Percentiles rank a stretch among this genome's conserved stretches.
Evolutionary conservation across 2,113 vertebrate genomes (phyloP).

Genomic region (Gobio gobio): DNA sequence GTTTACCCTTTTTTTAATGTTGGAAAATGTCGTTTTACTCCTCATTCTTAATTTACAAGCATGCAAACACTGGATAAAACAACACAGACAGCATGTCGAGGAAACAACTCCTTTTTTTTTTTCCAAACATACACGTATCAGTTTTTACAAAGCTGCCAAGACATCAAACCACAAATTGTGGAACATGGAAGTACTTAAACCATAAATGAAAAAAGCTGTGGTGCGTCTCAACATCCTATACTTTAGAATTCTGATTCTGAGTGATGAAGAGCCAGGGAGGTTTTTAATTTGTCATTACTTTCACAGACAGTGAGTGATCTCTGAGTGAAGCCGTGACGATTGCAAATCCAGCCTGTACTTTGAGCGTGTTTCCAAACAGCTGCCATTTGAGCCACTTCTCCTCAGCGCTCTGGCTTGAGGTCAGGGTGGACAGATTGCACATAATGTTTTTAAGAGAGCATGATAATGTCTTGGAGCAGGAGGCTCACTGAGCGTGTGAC

Average conservation of each 20-base stretch:
- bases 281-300: conserved; percentile 58
- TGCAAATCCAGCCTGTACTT: conserved; percentile 49
- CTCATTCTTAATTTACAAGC: conserved; percentile 55
- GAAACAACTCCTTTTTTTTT: conserved; percentile 65
- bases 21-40: conserved; percentile 55
- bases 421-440: conserved; percentile 52
- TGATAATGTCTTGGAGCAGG: conserved; percentile 22
- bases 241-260: conserved; percentile 59
- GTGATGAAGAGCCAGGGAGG: conserved; percentile 52
- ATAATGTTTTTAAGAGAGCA: conserved; percentile 45
- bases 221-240: conserved; percentile 64
- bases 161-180: conserved; percentile 77
- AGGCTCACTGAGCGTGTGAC: conserved; percentile 24
- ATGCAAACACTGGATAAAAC: conserved; percentile 53
- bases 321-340: conserved; percentile 55
- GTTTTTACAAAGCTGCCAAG: conserved; percentile 73
- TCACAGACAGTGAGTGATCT: conserved; percentile 54
- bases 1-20: conserved; percentile 36
- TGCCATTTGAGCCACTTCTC: conserved; percentile 49
- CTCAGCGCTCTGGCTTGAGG: conserved; percentile 43
- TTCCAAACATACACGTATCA: conserved; percentile 64
- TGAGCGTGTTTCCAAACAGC: conserved; percentile 44
- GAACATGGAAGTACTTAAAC: conserved; percentile 78
- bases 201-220: conserved; percentile 78
- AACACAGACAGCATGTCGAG: conserved; percentile 41